Evolutionary conservation across 53 echinoderm and acorn worm species (phyloP), one percentile per base, ranked within the genome.

Genomic region (Hippasteria phrygiana): DNA sequence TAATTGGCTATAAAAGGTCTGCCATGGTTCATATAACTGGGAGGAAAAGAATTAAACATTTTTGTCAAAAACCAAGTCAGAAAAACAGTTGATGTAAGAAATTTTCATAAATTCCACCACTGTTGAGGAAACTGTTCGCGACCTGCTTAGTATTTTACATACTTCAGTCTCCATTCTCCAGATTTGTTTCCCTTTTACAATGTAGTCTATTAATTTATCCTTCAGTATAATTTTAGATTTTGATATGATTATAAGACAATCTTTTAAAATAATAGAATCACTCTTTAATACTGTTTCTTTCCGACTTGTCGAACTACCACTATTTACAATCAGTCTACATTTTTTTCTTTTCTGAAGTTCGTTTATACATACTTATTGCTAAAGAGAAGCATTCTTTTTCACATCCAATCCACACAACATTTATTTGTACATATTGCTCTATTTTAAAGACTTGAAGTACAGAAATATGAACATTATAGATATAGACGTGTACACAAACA

Each of bases 401-500:
- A 81, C 32, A 81, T 29, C 56, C 37, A 65, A 40, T 62, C 50
- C 85, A 85, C 46, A 85, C 37, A 17, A 69, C 37, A 35, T 28
- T 28, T 47, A 85, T 85, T 64, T 85, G 69, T 85, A 85, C 85
- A 85, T 85, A 85, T 85, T 85, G 85, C 85, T 85, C 70, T 70
- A 45, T 78, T 51, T 83, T 59, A 78, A 64, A 45, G 64, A 82
- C 45, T 64, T 35, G 78, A 62, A 78, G 37, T 62, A 26, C 17
- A 82, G 27, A 16, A 82, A 32, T 43, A 31, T 32, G 14, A 66
- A 43, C 4, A 82, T 27, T 64, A 33, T 31, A 40, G 56, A 65
- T 82, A 46, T 43, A 43, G 31, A 82, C 65, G 32, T 27, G 20
- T 14, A 22, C 13, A 73, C 73, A 40, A 73, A 1, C 17, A 12